These are phyloP conservation scores for Muscina levida DNA, from an alignment of 2,888 invertebrate genomes.

Conservation along the genomic window DNA sequence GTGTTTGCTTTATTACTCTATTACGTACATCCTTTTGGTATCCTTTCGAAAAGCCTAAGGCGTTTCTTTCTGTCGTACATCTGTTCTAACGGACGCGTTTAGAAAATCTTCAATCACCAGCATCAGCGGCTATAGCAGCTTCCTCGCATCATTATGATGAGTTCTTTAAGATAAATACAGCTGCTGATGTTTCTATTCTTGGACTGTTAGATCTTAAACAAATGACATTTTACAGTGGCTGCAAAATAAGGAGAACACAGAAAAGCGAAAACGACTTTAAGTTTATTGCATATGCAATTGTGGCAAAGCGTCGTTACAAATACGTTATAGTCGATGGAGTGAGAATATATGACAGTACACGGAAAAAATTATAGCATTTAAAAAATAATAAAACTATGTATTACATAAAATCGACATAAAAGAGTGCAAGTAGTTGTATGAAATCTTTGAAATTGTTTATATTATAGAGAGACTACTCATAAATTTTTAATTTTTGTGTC, in stretches of 20 bases:
- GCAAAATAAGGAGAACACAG: background rate
- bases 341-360: no score
- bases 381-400: no score
- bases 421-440: no score
- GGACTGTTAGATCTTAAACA: background rate
- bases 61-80: conserved; percentile 49
- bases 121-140: background rate
- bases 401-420: no score
- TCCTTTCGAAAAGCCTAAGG: conserved; percentile 43
- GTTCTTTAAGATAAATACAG: conserved; percentile 51
- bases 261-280: background rate
- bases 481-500: no score
- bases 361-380: no score
- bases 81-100: conserved; percentile 58
- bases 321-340: no score
- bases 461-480: no score
- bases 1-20: background rate
- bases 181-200: conserved; percentile 44
- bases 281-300: conserved; percentile 28
- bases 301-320: background rate
- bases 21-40: background rate
- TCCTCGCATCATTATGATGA: background rate
- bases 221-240: conserved; percentile 7
- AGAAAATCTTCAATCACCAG: conserved; percentile 22
- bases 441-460: no score